phyloP scores from a whole-genome alignment of 1,140 invertebrate species.

The Chlorops oryzae region DNA sequence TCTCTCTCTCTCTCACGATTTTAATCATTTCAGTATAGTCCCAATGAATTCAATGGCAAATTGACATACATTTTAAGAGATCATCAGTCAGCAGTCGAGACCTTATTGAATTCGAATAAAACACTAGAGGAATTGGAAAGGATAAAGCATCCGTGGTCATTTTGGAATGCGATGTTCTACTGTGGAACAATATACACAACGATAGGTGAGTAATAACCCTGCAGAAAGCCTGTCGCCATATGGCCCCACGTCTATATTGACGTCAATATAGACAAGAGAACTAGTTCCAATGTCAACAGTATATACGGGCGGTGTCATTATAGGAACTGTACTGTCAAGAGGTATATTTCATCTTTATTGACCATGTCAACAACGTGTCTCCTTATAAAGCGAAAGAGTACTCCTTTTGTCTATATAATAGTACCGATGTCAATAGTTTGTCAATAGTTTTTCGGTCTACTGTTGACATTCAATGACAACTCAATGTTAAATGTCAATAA shows the following conservation, averaged over 20 bases:
- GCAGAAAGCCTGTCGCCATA: slow-evolving; percentile 10
- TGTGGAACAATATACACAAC: slow-evolving; percentile 90
- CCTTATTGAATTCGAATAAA: slow-evolving; percentile 20
- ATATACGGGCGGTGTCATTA: too few relatives aligned
- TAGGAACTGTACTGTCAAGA: too few relatives aligned
- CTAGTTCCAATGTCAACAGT: too few relatives aligned
- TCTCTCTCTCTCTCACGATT: not conserved
- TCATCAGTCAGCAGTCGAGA: slow-evolving; percentile 23
- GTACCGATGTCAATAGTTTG: too few relatives aligned
- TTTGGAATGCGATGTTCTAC: slow-evolving; percentile 87
- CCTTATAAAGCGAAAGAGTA: too few relatives aligned
- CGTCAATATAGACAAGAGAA: slow-evolving; percentile 9
- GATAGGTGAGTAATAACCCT: slow-evolving; percentile 64
- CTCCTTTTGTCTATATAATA: too few relatives aligned
- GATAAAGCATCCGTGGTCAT: slow-evolving; percentile 65
- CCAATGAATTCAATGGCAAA: slow-evolving; percentile 17
- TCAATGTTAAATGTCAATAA: too few relatives aligned
- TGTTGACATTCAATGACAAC: too few relatives aligned
- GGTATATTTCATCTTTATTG: too few relatives aligned
- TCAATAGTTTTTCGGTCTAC: too few relatives aligned
- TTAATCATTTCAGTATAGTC: slow-evolving; percentile 11
- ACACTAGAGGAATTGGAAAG: slow-evolving; percentile 13
- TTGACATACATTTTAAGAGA: slow-evolving; percentile 21
- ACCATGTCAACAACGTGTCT: too few relatives aligned
- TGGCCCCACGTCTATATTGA: not conserved